Base-by-base conservation (phyloP, 2,797 vertebrate species). In the Onychomys torridus region DNA sequence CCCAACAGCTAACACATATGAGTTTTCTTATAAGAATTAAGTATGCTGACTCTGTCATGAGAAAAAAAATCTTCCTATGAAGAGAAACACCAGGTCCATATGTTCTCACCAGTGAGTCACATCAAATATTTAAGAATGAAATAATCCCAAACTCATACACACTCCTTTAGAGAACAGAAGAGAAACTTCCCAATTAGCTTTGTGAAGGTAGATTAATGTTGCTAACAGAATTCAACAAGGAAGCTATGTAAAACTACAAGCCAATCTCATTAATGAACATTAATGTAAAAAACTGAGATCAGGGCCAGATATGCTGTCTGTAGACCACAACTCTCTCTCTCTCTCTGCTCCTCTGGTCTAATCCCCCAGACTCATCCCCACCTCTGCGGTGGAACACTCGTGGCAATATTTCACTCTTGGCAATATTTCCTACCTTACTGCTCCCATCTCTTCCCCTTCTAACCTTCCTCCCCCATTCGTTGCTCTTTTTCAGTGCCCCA, bases 21-120 rank as follows among this genome's bases (percentile, higher is more conserved):
- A 43, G 34, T 82, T 93, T 95, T 89, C 32, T 71, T 55, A 75
- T 52, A 77, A 87, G 40, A 25, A 78, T 65, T 92, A 92, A 85
- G 65, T 19, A 32, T 29, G 49, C 59, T 82, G 29, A 83, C 52
- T 82, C 23, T 83, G 13, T 63, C 61, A 77, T 57, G 59, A 82
- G 82, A 76, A 83, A 91, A 76, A 52, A 34, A 93, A 52, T 46
- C 23, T 69, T 82, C 25, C 61, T 63, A 14, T 57, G 34, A 78
- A 65, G 69, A 73, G 67, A 83, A 88, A 40, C 2, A 17, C 8
- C 40, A 57, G 21, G 13, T 25, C 16, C 21, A 91, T 59, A 65
- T 61, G n/a, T 6, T 55, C 67, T 90, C 32, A 69, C 17, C 82
- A 73, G 55, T 78, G 37, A 78, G 37, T 89, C 34, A 43, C 40